These are phyloP conservation scores for Radopholus similis DNA, from an alignment of 1,140 invertebrate species.

Conservation along the genomic window DNA sequence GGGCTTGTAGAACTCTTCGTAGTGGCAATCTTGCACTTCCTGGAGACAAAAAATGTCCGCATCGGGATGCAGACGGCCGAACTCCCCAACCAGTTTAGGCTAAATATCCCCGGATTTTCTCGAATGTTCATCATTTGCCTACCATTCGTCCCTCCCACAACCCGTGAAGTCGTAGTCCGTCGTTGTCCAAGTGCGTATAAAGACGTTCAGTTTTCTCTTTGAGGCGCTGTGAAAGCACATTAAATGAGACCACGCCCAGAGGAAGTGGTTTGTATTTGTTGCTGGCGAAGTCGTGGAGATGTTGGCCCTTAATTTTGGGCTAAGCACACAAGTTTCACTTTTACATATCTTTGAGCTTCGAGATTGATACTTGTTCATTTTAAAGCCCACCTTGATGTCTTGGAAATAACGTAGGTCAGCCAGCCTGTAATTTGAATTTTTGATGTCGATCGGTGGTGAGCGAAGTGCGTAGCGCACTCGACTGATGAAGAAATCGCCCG, in stretches of 20 bases:
- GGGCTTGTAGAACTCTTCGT: constrained; percentile 4
- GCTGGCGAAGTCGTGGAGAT: background rate
- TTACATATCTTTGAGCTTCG: too few species aligned
- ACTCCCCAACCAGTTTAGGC: constrained; percentile 1
- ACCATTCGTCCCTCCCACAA: constrained; percentile 4
- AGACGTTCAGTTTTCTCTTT: background rate
- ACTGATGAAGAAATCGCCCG: background rate
- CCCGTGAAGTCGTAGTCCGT: background rate
- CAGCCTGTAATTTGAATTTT: constrained; percentile 10
- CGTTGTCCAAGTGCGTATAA: background rate
- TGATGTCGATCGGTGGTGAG: constrained; percentile 2
- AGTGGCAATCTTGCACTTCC: constrained; percentile 22
- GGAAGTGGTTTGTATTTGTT: background rate
- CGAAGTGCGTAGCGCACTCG: constrained; percentile 1
- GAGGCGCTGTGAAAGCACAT: constrained; percentile 15
- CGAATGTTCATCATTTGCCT: background rate
- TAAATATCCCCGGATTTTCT: background rate
- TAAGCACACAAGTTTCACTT: too few species aligned
- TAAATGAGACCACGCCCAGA: constrained; percentile 13
- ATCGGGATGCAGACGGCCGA: constrained; percentile 12
- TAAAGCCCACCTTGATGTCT: constrained; percentile 1
- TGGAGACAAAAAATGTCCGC: constrained; percentile 19
- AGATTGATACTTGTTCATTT: background rate
- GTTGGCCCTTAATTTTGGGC: too few species aligned
- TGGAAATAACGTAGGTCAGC: constrained; percentile 18